Evolutionary conservation across 2,888 invertebrate species (phyloP), one percentile per base, ranked within the genome.

Genomic region (Antheraea assamensis): DNA sequence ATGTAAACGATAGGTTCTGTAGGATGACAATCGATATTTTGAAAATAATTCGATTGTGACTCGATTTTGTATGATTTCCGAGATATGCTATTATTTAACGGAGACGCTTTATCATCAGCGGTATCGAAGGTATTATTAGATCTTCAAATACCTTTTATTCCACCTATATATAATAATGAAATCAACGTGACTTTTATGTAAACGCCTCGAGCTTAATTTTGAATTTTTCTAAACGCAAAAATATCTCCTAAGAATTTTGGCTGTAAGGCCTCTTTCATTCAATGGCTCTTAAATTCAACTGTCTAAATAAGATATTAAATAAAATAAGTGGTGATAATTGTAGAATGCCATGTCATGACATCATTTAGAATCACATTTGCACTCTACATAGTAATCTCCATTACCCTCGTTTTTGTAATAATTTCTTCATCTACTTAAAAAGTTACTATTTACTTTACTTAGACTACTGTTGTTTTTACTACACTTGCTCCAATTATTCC

Each of bases 21-120:
- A 21, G 52, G 30, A 71, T 71, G 71, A 72, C 71, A 66, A 70
- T 71, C 61, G 52, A 30, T 71, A 72, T 61, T 74, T 74, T 71
- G 71, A 61, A 74, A 74, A 74, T 66, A 71, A 74, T 64, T 55
- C 74, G 35, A 74, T 71, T 68, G 74, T 71, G 55, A 55, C 35
- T 74, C 49, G 58, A 72, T 71, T 73, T 58, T 35, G 68, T 71
- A 55, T 27, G 66, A 71, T 58, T 71, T 31, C 35, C 24, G 71
- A 71, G 68, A 68, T 68, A 68, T 68, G 35, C 8, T 35, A 35
- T 35, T 68, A 35, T 35, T n/a, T 35, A 68, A 68, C 31, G 31
- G 21, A 68, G 68, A 21, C 68, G 68, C 35, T 68, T 68, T 68
- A 68, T 68, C 68, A 68, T 68, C 68, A 35, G 68, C 35, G 68